These are phyloP conservation scores for Ashinkailepas kermadecensis DNA, from an alignment of 2,888 invertebrate genomes.

Conservation along the genomic window DNA sequence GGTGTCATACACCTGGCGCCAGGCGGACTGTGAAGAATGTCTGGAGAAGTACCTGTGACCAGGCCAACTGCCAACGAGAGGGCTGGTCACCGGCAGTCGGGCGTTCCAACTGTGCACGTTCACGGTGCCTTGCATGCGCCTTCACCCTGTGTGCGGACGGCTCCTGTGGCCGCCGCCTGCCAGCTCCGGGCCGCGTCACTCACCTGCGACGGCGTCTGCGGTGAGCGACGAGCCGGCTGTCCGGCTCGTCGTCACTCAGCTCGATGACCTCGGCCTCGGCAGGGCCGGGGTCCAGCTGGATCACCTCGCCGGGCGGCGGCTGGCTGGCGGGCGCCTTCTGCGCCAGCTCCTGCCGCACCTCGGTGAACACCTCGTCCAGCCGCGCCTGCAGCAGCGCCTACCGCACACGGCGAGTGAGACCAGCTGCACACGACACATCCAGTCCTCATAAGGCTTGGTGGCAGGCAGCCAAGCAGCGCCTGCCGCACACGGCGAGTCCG, in stretches of 20 bases:
- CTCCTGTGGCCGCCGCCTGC: neutral
- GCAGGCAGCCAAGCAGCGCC: no score
- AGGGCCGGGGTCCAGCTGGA: neutral
- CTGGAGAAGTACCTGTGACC: no score
- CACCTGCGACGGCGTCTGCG: neutral
- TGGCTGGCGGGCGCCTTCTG: neutral
- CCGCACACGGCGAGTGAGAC: neutral
- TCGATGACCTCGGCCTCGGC: neutral
- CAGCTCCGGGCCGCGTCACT: neutral
- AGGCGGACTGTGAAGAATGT: no score
- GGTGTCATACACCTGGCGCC: no score
- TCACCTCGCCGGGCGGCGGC: neutral
- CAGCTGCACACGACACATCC: no score
- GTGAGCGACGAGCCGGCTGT: neutral
- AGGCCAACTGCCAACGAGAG: no score
- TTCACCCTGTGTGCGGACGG: no score
- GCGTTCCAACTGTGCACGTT: no score
- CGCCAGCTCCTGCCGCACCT: conserved; percentile 7
- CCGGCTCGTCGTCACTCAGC: conserved; percentile 7
- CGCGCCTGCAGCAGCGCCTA: conserved; percentile 16
- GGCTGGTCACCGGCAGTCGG: no score
- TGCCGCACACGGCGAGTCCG: no score
- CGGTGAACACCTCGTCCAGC: conserved; percentile 21
- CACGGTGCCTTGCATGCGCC: no score
- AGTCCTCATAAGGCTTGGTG: no score